Evolutionary conservation across 1,140 invertebrate genomes (phyloP), one percentile per base, ranked within the genome.

Genomic region (Drosophila pectinifera): DNA sequence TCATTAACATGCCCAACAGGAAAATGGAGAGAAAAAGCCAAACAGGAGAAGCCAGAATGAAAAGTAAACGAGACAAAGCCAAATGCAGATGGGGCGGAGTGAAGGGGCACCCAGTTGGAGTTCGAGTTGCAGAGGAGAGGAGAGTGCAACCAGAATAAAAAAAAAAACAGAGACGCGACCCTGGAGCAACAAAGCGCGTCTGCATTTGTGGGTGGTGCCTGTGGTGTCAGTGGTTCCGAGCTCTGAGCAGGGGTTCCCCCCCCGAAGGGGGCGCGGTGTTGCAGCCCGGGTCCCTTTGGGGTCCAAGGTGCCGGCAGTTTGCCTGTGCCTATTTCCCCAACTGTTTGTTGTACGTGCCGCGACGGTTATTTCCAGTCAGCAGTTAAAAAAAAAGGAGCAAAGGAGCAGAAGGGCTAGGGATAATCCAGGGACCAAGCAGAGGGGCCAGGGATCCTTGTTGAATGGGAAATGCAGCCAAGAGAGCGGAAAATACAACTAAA

Each of bases 1-100:
- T 88, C 84, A 88, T 88, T 88, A 88, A 88, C 84, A 88, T 88
- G 83, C 79, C 79, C 34, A 55, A 38, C 78, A 70, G 65, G 41
- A 72, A 41, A 68, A 46, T 57, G 49, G 14, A 26, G 34, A 36
- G 31, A 56, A 58, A 63, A 46, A 65, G 41, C 68, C 51, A 58
- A 75, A 54, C 61, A 76, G 73, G 46, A 55, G 62, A 57, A 46
- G 54, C 38, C 42, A 68, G 62, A 68, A 77, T 65, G 63, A 75
- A 75, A 75, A 67, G 53, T 65, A 75, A 57, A 75, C 72, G 61
- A 76, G 82, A 85, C 82, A 85, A 85, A 85, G 78, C 78, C 58
- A 64, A 59, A 77, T 77, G 46, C 45, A 67, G 56, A 58, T 63
- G 53, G n/a, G 42, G 67, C 31, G 34, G 34, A 34, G n/a, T 28